phyloP scores from a whole-genome alignment of 1,140 invertebrate genomes.

The Oedothorax gibbosus region DNA sequence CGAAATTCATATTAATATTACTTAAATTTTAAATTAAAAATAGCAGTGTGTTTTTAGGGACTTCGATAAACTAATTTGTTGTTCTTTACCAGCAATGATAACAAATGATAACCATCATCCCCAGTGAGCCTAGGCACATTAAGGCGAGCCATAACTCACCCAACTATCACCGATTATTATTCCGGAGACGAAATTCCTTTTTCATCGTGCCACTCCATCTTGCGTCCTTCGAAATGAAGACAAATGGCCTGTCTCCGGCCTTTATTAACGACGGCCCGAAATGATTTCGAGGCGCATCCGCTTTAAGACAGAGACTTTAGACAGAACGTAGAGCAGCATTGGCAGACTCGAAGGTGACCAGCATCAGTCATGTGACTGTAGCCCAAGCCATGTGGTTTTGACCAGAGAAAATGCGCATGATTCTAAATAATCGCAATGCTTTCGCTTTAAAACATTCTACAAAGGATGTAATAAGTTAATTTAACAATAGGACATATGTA shows the following conservation, averaged over 20 bases:
- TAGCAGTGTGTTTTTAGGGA: not conserved
- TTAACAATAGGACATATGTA: too few species aligned
- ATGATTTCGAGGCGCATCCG: constrained; percentile 54
- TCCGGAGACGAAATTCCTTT: not conserved
- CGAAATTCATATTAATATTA: not conserved
- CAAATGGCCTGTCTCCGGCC: constrained; percentile 39
- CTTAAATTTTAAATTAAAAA: not conserved
- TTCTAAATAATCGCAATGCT: too few species aligned
- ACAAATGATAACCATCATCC: not conserved
- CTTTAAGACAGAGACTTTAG: constrained; percentile 10
- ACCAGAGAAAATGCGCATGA: too few species aligned
- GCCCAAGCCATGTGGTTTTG: too few species aligned
- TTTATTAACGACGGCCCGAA: constrained; percentile 55
- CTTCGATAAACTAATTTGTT: not conserved
- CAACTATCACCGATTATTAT: not conserved
- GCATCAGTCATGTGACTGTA: too few species aligned
- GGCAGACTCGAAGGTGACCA: too few species aligned
- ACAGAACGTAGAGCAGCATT: too few species aligned
- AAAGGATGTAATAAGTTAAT: too few species aligned
- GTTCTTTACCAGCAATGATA: not conserved
- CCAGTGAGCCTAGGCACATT: not conserved
- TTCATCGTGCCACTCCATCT: not conserved
- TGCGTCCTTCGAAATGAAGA: constrained; percentile 37
- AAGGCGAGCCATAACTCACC: not conserved
- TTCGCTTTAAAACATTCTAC: too few species aligned